phyloP scores from a whole-genome alignment of 2,888 invertebrate genomes.

The Campoplex nolae region DNA sequence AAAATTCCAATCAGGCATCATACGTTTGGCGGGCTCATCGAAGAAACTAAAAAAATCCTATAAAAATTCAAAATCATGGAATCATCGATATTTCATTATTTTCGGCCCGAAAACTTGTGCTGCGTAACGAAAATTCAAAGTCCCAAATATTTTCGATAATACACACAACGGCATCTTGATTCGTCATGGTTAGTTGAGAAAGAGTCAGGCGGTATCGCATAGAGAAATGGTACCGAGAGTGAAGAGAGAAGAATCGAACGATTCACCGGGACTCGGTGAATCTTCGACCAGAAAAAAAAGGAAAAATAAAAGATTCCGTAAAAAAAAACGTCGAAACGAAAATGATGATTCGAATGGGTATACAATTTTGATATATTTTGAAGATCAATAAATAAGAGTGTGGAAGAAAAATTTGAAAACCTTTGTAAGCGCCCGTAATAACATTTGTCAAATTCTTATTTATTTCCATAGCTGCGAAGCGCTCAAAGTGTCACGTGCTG shows the following conservation, averaged over 20 bases:
- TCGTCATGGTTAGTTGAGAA: slow-evolving; percentile 10
- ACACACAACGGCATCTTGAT: background rate
- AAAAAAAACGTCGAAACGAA: background rate
- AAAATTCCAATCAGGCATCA: slow-evolving; percentile 35
- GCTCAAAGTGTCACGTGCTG: slow-evolving; percentile 66
- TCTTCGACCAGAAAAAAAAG: background rate
- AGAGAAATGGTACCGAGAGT: slow-evolving; percentile 50
- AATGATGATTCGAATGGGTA: background rate
- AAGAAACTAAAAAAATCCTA: slow-evolving; percentile 14
- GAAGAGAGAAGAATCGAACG: slow-evolving; percentile 31
- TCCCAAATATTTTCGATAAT: slow-evolving; percentile 4
- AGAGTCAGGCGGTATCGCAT: background rate
- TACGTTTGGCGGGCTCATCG: slow-evolving; percentile 23
- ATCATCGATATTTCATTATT: slow-evolving; percentile 13
- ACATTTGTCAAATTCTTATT: slow-evolving; percentile 33
- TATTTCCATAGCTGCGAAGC: background rate
- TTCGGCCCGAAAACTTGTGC: background rate
- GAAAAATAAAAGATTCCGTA: background rate
- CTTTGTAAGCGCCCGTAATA: background rate
- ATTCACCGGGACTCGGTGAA: slow-evolving; percentile 65
- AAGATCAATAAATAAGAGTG: background rate
- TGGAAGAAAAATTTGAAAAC: background rate
- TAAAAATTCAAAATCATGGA: slow-evolving; percentile 57
- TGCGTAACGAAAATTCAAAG: slow-evolving; percentile 3
- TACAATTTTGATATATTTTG: background rate